These are phyloP conservation scores for Amia ocellicauda DNA, from an alignment of 2,113 vertebrate genomes.

Conservation along the genomic window DNA sequence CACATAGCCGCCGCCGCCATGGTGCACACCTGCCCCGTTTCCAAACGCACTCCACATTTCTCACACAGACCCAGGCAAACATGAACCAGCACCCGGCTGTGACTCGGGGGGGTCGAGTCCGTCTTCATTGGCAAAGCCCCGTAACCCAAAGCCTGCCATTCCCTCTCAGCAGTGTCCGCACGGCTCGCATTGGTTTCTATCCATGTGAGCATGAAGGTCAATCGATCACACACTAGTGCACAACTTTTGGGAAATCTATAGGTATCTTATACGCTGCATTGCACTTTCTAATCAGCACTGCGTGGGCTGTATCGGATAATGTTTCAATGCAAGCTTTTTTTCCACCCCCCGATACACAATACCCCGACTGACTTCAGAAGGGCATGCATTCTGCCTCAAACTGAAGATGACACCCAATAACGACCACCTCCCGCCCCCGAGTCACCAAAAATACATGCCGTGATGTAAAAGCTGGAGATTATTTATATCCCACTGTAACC, in stretches of 20 bases:
- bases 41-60: conserved; percentile 55
- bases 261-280: background rate
- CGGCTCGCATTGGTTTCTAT: conserved; percentile 35
- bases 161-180: conserved; percentile 34
- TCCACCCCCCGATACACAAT: background rate
- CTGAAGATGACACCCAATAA: conserved; percentile 36
- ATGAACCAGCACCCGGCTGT: conserved; percentile 18
- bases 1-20: conserved; percentile 18
- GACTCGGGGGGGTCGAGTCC: conserved; percentile 1
- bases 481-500: conserved; percentile 65
- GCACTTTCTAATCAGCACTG: background rate
- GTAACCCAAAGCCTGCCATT: conserved; percentile 50
- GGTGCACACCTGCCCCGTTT: conserved; percentile 57
- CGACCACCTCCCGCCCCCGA: conserved; percentile 20
- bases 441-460: conserved; percentile 59
- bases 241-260: background rate
- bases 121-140: conserved; percentile 22
- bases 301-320: background rate
- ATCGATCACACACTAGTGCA: conserved; percentile 30
- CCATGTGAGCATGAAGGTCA: conserved; percentile 61
- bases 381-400: conserved; percentile 35
- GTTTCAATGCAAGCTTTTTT: background rate
- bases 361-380: conserved; percentile 2
- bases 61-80: conserved; percentile 22
- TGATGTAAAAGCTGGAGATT: conserved; percentile 53